Percentiles rank a stretch among this genome's conserved stretches.
phyloP scores from a whole-genome alignment of 2,888 invertebrate genomes.

The Operophtera brumata region DNA sequence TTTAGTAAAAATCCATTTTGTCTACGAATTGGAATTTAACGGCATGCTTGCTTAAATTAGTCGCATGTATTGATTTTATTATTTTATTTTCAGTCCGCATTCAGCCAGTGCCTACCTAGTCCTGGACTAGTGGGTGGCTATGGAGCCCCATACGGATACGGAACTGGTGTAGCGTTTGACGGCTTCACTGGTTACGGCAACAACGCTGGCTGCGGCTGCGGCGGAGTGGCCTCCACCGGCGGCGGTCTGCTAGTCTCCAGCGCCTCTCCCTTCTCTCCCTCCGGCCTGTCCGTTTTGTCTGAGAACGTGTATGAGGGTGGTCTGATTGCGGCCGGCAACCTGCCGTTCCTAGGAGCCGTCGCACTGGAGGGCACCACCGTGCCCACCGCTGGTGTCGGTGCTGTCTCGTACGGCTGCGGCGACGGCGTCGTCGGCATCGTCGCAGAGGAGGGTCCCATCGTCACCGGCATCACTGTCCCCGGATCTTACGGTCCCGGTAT shows the following conservation, averaged over 20 bases:
- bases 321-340: conserved; percentile 40
- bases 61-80: neutral
- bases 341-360: conserved; percentile 48
- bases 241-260: conserved; percentile 37
- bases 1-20: too few relatives aligned
- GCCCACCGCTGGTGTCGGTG: conserved; percentile 40
- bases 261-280: conserved; percentile 42
- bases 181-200: too few relatives aligned
- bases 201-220: conserved; percentile 21
- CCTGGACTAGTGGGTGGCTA: conserved; percentile 23
- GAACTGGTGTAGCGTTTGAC: too few relatives aligned
- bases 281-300: conserved; percentile 46
- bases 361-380: conserved; percentile 41
- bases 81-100: conserved; percentile 22
- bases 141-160: neutral
- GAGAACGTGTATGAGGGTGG: conserved; percentile 49
- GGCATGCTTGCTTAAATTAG: too few relatives aligned
- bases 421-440: conserved; percentile 24
- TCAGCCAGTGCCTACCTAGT: conserved; percentile 17
- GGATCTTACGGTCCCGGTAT: neutral
- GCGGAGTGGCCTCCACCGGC: conserved; percentile 33
- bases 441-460: conserved; percentile 13
- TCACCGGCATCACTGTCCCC: conserved; percentile 8
- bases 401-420: conserved; percentile 44
- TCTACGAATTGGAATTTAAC: too few relatives aligned